Percentiles rank a stretch among this genome's conserved stretches.
These are phyloP conservation scores for Columba janthina DNA, from an alignment of 2,113 vertebrate genomes.

Conservation along the genomic window DNA sequence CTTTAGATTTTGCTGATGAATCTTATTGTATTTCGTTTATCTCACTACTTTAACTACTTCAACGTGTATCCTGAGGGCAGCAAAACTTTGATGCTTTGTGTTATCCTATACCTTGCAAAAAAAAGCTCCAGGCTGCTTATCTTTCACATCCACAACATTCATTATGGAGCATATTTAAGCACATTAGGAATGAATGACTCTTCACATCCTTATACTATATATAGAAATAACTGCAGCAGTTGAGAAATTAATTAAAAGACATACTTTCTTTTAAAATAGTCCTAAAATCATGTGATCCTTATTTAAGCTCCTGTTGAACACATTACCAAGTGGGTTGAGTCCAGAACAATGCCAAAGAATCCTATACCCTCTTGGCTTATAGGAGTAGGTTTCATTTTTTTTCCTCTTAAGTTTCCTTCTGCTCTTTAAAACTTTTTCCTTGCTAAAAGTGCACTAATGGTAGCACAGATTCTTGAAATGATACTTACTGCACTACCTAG, in stretches of 20 bases:
- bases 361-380: neutral
- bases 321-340: neutral
- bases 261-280: neutral
- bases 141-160: constrained; percentile 52
- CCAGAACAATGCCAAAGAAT: neutral
- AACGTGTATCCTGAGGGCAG: constrained; percentile 53
- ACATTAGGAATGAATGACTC: constrained; percentile 32
- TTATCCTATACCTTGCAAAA: constrained; percentile 57
- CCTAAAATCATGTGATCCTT: neutral
- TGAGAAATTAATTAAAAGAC: neutral
- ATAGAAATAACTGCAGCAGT: neutral
- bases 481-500: neutral
- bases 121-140: constrained; percentile 62
- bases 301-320: neutral
- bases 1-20: constrained; percentile 43
- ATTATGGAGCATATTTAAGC: constrained; percentile 30
- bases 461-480: neutral
- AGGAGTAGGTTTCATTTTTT: neutral
- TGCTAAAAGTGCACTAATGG: neutral
- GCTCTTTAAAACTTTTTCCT: neutral
- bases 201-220: constrained; percentile 35
- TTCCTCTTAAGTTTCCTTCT: neutral
- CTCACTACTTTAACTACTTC: constrained; percentile 55
- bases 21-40: constrained; percentile 40
- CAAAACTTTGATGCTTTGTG: constrained; percentile 49